Evolutionary conservation across 2,113 vertebrate genomes (phyloP), one percentile per base, ranked within the genome.

Genomic region (Pelecanus crispus): DNA sequence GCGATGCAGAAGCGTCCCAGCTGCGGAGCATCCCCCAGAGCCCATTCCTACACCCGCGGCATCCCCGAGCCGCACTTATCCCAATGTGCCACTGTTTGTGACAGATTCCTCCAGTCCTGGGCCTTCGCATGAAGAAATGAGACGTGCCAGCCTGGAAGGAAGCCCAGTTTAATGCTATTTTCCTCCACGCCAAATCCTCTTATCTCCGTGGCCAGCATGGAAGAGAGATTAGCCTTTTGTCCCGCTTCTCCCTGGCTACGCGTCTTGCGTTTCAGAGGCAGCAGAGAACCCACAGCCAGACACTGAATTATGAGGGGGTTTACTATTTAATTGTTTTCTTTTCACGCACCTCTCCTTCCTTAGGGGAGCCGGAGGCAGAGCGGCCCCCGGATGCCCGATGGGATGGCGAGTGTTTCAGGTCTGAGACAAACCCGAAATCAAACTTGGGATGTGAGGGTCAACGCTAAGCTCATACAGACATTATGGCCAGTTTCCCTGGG

Each of bases 151-250:
- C 45, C 89, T 92, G 90, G 59, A 75, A 49, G 53, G 36, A 36
- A 91, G 94, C 88, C 90, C 80, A 55, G 52, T 66, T 77, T 26
- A 52, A 88, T 44, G 79, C 90, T 92, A 0, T 68, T 91, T 85
- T 87, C 7, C 77, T 62, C 55, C 0, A 1, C 79, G 90, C 88
- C 90, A 95, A 96, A 94, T 86, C 96, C 95, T 96, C 93, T 96
- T 94, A 96, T 94, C 92, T 85, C 44, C 2, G 0, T 9, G 81
- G 90, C 70, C 95, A 95, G 94, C 92, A 59, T 0, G 73, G 94
- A 28, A 52, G 42, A 49, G 52, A 68, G 85, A 92, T 85, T 7
- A 90, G 90, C 79, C 79, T 88, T 63, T 75, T 88, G 96, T 82
- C 90, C 90, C 88, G 49, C 72, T 80, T 94, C 88, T 78, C 61